These are phyloP conservation scores for Brachionus koreanus DNA, from an alignment of 1,140 invertebrate species.

Conservation along the genomic window DNA sequence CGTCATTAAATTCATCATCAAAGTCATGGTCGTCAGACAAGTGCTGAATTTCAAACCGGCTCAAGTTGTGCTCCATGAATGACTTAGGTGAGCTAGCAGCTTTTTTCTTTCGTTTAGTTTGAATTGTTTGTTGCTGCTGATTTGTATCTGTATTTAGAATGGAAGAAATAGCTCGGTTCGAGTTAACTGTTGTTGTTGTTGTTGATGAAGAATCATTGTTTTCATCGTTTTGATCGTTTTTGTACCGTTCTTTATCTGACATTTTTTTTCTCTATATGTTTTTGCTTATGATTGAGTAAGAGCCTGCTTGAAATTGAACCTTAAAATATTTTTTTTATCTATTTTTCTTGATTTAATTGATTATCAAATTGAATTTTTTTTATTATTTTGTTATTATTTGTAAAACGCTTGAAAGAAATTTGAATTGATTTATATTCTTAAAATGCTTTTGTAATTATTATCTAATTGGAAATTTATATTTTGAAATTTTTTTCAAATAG, in stretches of 20 bases:
- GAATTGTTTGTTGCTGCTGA: not conserved
- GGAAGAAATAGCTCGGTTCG: not conserved
- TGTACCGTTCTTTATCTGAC: constrained; percentile 36
- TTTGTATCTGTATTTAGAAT: constrained; percentile 8
- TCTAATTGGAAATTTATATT: constrained; percentile 25
- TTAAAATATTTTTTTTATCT: constrained; percentile 10
- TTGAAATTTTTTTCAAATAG: not conserved
- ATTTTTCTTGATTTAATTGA: constrained; percentile 23
- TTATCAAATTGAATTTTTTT: constrained; percentile 21
- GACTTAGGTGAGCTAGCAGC: not conserved
- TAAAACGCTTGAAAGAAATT: not conserved
- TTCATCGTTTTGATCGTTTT: constrained; percentile 27
- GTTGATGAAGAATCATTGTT: constrained; percentile 41
- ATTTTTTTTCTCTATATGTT: constrained; percentile 24
- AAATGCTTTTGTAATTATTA: constrained; percentile 35
- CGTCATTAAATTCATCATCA: constrained; percentile 8
- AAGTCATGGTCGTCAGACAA: not conserved
- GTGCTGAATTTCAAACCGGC: not conserved
- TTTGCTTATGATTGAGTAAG: constrained; percentile 9
- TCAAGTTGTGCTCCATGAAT: not conserved
- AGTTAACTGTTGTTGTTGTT: constrained; percentile 38
- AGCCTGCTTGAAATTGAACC: constrained; percentile 37
- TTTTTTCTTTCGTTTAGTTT: not conserved
- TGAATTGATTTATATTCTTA: constrained; percentile 34
- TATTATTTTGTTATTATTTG: constrained; percentile 23